A percentile compares a stretch with the other conserved stretches of the same genome.
These are phyloP conservation scores for Xestia rhomboidea DNA, from an alignment of 2,888 invertebrate genomes.

Conservation along the genomic window DNA sequence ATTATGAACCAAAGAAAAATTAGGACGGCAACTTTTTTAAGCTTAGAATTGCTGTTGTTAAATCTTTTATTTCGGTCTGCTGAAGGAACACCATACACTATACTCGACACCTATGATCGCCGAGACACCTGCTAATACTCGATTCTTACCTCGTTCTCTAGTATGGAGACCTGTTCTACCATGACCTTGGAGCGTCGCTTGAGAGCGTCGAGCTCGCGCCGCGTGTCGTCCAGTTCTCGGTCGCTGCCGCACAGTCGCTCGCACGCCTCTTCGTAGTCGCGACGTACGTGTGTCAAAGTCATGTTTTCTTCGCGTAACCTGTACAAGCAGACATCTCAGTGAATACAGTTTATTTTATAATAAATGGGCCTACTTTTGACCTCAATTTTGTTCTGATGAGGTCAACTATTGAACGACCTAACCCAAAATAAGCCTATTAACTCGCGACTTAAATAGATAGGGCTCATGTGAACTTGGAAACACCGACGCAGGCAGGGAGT, in stretches of 20 bases:
- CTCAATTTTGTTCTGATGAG: too few species aligned
- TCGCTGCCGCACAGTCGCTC: conserved; percentile 80
- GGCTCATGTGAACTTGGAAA: too few species aligned
- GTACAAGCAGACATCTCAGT: not conserved
- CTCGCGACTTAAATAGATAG: too few species aligned
- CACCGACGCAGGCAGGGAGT: too few species aligned
- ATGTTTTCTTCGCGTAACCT: conserved; percentile 85
- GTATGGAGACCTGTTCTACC: conserved; percentile 72
- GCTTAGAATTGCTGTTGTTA: not conserved
- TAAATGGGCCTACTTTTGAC: too few species aligned
- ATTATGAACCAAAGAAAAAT: not conserved
- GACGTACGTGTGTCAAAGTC: conserved; percentile 73
- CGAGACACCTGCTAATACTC: not conserved
- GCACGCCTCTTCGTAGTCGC: conserved; percentile 84
- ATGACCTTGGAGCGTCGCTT: conserved; percentile 66
- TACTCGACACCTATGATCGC: too few species aligned
- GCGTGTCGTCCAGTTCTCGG: conserved; percentile 73
- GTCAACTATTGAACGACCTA: too few species aligned
- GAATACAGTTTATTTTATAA: not conserved
- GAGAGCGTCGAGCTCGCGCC: conserved; percentile 76
- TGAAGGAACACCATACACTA: not conserved
- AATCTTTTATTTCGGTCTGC: not conserved
- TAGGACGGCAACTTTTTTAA: not conserved
- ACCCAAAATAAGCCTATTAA: too few species aligned
- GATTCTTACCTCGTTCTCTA: conserved; percentile 80